These are phyloP conservation scores for Scaptodrosophila lebanonensis DNA, from an alignment of 1,140 invertebrate genomes.

Conservation along the genomic window DNA sequence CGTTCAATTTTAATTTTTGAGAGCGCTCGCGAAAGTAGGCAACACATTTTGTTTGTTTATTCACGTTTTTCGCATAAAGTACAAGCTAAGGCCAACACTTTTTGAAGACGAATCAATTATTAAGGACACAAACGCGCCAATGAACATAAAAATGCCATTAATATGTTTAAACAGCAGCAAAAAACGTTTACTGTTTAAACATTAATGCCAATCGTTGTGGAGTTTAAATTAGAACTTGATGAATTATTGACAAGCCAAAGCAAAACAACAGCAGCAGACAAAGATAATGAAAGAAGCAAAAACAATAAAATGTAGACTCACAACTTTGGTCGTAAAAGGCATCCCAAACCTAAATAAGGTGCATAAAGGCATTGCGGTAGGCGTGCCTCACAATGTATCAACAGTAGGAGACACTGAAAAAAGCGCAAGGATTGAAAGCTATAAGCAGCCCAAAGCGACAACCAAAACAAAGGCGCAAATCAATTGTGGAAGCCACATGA, in stretches of 20 bases:
- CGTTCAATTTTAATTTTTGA: conserved; percentile 32
- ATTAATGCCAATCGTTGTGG: conserved; percentile 16
- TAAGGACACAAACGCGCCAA: conserved; percentile 5
- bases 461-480: conserved; percentile 47
- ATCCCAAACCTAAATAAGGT: conserved; percentile 14
- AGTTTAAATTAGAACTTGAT: conserved; percentile 32
- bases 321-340: background rate
- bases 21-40: too few species aligned
- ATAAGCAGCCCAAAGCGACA: conserved; percentile 52
- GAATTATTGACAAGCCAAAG: conserved; percentile 23
- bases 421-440: conserved; percentile 45
- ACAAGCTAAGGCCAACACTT: background rate
- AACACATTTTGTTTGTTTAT: too few species aligned
- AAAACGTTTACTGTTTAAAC: conserved; percentile 24
- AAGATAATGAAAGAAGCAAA: background rate
- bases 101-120: conserved; percentile 8
- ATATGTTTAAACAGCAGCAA: conserved; percentile 27
- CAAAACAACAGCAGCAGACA: background rate
- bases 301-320: conserved; percentile 2
- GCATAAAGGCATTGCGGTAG: too few species aligned
- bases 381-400: conserved; percentile 31
- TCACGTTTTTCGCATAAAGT: too few species aligned
- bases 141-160: conserved; percentile 49
- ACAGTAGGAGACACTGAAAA: conserved; percentile 12
- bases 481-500: conserved; percentile 35